phyloP scores from a whole-genome alignment of 2,888 invertebrate species.

The Drosophila stalkeri region DNA sequence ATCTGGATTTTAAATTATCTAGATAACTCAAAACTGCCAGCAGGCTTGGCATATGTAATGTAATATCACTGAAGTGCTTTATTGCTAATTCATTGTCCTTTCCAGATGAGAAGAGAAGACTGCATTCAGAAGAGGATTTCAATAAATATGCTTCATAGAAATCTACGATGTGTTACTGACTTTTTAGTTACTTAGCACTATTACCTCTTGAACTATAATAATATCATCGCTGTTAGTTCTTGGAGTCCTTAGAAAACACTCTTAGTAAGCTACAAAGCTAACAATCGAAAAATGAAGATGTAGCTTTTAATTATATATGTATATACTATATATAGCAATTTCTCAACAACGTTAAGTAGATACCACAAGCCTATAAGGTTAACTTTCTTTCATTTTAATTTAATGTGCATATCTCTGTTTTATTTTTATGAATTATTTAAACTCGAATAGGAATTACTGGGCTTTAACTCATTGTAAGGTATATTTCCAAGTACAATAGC shows the following conservation, averaged over 20 bases:
- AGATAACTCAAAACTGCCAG: conserved; percentile 9
- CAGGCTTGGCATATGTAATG: conserved; percentile 21
- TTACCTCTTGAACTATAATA: no score
- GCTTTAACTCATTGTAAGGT: no score
- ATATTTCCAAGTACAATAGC: neutral
- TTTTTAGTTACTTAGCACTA: no score
- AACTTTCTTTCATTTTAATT: neutral
- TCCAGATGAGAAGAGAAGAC: neutral
- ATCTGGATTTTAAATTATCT: neutral
- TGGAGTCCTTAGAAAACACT: no score
- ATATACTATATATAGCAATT: neutral
- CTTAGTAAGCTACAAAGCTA: no score
- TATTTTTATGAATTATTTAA: no score
- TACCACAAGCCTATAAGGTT: neutral
- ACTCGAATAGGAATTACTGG: no score
- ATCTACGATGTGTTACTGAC: no score
- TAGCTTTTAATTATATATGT: neutral
- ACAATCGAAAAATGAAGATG: no score
- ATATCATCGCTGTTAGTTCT: no score
- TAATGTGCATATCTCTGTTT: neutral
- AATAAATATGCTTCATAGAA: no score
- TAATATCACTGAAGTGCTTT: conserved; percentile 32
- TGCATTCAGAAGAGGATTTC: no score
- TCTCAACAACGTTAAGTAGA: neutral
- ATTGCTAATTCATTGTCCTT: conserved; percentile 5